Base-by-base conservation (phyloP, 2,888 invertebrate genomes). In the Pterostichus madidus region DNA sequence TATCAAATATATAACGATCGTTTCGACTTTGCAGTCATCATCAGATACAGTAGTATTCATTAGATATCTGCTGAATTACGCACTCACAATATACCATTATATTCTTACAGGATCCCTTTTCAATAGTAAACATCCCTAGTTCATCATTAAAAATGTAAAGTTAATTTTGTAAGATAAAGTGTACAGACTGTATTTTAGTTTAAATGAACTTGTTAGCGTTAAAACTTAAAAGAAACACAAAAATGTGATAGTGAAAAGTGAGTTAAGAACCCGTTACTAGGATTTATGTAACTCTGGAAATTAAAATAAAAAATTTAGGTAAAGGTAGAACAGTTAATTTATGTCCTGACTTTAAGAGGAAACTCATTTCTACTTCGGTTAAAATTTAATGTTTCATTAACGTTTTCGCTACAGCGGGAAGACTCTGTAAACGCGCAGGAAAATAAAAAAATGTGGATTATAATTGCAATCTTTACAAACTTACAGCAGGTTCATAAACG, bases 351-450 rank as follows among this genome's bases (percentile, higher is more conserved):
- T 49, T 68, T 13, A 52, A 39, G 35, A 53, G 32, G 75, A 61
- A 81, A 46, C 81, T 81, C 81, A 75, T 81, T 81, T 81, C 81
- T 75, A 46, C 81, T 81, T 80, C 59, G 61, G 81, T 81, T 73
- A 75, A 81, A 80, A 81, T 81, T 81, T 81, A 81, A 81, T 81
- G 81, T 81, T 81, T 81, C 75, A 81, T 81, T 81, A 81, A 81
- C 81, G 81, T 80, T 39, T 35, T 11, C 64, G 13, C 64, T 64
- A 32, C 61, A 61, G 24, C 39, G 5, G 39, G 39, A 52, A 13
- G 52, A 52, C 5, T 52, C 13, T 52, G 13, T 5, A 52, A 13
- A 52, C 13, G 52, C n/a, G 24, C 13, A 10, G 13, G 49, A 10
- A 52, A n/a, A 52, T 13, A 52, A 39, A 64, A 64, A 39, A 64